A percentile compares a stretch with the other conserved stretches of the same genome.
These are phyloP conservation scores for Tuta absoluta DNA, from an alignment of 2,888 invertebrate genomes.

Conservation along the genomic window DNA sequence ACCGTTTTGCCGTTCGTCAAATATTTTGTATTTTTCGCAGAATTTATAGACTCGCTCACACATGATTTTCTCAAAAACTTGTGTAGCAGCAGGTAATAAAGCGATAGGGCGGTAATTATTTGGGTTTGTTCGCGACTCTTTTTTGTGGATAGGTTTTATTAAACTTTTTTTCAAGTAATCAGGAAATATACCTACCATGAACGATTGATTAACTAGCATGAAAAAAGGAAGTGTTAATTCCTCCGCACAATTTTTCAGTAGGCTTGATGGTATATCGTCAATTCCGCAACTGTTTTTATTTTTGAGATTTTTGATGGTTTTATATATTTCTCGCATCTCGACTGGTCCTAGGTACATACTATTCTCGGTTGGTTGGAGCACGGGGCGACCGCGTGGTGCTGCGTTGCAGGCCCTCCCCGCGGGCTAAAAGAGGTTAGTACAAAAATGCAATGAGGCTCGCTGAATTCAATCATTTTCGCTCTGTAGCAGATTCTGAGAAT, in stretches of 20 bases:
- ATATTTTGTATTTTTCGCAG: slow-evolving; percentile 13
- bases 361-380: not conserved
- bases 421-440: no score
- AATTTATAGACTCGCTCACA: not conserved
- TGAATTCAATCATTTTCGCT: no score
- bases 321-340: not conserved
- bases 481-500: no score
- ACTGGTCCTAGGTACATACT: no score
- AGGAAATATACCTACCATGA: not conserved
- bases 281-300: not conserved
- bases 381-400: not conserved
- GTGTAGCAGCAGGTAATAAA: not conserved
- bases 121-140: not conserved
- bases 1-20: slow-evolving; percentile 7
- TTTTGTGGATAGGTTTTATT: slow-evolving; percentile 7
- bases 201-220: not conserved
- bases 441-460: no score
- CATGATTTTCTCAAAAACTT: slow-evolving; percentile 13
- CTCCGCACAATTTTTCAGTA: not conserved
- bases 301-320: no score
- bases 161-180: not conserved
- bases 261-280: not conserved
- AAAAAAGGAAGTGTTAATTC: not conserved
- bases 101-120: slow-evolving; percentile 1
- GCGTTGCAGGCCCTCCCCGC: no score